Conservation (phyloP, 2,797 vertebrate species). For the Gadopsis bispinosus region DNA sequence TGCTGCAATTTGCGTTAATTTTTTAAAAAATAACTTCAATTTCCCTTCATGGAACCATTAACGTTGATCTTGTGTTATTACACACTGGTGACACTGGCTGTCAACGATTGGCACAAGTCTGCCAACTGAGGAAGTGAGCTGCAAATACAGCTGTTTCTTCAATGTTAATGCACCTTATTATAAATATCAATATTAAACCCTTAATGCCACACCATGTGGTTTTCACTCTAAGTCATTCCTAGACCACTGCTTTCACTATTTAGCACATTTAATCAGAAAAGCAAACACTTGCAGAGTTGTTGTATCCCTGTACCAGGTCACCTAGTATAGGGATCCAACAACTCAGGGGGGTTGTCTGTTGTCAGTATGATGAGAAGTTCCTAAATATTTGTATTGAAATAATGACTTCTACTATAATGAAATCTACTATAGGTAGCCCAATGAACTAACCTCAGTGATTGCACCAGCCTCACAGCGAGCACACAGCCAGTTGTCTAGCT, state of each 20-base stretch:
- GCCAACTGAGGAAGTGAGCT: not conserved
- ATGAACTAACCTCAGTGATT: conserved; percentile 88
- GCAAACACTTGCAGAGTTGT: not conserved
- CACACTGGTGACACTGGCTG: not conserved
- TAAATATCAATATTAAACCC: not conserved
- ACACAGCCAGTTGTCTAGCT: conserved; percentile 91
- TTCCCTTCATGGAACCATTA: not conserved
- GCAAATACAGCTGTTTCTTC: not conserved
- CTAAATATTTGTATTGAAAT: not conserved
- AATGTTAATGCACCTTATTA: not conserved
- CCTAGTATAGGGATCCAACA: not conserved
- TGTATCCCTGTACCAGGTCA: too few relatives aligned
- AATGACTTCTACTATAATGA: not conserved
- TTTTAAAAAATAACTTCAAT: too few relatives aligned
- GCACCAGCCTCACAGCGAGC: conserved; percentile 93
- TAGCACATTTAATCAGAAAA: not conserved
- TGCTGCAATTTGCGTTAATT: not conserved
- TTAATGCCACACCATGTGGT: not conserved
- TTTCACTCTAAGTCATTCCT: not conserved
- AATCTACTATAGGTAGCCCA: not conserved
- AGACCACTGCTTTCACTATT: not conserved
- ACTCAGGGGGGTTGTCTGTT: not conserved
- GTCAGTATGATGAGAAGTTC: not conserved
- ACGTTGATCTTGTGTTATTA: not conserved
- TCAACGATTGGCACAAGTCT: not conserved